Conservation (phyloP, 2,797 vertebrate species). For the Neopelma chrysocephalum region DNA sequence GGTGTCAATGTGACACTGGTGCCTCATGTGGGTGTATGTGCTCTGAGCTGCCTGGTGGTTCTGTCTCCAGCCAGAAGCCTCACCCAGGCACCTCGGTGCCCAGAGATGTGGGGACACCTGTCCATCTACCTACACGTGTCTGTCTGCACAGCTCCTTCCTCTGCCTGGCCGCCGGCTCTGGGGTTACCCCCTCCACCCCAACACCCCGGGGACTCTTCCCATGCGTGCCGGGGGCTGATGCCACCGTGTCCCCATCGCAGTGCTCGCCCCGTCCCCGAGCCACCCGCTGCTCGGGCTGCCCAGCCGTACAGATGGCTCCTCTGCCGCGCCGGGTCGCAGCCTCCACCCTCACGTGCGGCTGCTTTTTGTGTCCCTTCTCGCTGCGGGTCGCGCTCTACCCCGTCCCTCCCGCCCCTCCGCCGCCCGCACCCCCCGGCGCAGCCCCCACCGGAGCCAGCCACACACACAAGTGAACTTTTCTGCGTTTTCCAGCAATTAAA, state of each 20-base stretch:
- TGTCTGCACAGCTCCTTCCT: neutral
- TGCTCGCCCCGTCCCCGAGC: neutral
- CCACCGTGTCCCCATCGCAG: fast-evolving
- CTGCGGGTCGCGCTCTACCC: neutral
- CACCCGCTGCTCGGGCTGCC: fast-evolving
- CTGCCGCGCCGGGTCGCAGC: neutral
- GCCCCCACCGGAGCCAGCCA: conserved; percentile 38
- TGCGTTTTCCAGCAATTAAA: conserved; percentile 79
- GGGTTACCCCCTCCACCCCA: neutral
- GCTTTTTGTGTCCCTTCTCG: neutral
- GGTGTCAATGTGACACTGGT: neutral
- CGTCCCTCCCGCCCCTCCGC: neutral
- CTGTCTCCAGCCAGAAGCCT: neutral
- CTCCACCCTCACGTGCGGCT: neutral
- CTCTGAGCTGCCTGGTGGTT: fast-evolving
- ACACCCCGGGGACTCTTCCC: neutral
- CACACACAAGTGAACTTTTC: conserved; percentile 67
- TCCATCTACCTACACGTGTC: fast-evolving
- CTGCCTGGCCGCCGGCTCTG: neutral
- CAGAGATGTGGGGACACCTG: neutral
- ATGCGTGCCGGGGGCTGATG: fast-evolving
- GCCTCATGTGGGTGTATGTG: fast-evolving
- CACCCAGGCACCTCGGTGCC: neutral
- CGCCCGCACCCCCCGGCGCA: neutral
- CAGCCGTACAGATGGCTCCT: neutral